Evolutionary conservation across 1,140 invertebrate genomes (phyloP).

Genomic region (Scylla paramamosain): DNA sequence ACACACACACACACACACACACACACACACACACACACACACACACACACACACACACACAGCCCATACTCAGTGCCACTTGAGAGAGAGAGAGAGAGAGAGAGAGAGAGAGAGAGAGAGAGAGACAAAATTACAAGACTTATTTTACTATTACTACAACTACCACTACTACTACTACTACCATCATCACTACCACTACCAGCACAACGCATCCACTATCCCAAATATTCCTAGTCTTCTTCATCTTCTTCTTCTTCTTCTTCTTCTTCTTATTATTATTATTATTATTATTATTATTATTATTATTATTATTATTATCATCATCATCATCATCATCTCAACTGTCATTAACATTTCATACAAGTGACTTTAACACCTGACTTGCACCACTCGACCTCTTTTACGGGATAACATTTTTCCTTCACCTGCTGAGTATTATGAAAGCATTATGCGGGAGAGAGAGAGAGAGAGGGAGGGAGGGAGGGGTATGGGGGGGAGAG

Average conservation of each 20-base stretch:
- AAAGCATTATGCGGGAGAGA: background rate
- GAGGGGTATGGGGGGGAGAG: background rate
- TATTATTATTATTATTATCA: background rate
- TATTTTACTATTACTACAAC: background rate
- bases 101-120: slow-evolving; percentile 37
- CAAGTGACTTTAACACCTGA: background rate
- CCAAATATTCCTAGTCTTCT: background rate
- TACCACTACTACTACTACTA: background rate
- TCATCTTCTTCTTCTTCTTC: background rate
- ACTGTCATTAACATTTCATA: background rate
- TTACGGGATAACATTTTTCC: background rate
- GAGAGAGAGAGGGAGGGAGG: background rate
- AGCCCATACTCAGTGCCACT: no score
- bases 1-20: no score
- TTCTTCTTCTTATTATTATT: background rate
- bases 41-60: no score
- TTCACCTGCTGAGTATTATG: background rate
- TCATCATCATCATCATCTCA: background rate
- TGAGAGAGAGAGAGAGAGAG: background rate
- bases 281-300: slow-evolving; percentile 14
- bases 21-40: no score
- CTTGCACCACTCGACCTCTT: background rate
- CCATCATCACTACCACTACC: background rate
- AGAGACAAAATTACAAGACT: no score
- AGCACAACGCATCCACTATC: background rate